Conservation (phyloP, 2,113 vertebrate species). For the Albula goreensis region DNA sequence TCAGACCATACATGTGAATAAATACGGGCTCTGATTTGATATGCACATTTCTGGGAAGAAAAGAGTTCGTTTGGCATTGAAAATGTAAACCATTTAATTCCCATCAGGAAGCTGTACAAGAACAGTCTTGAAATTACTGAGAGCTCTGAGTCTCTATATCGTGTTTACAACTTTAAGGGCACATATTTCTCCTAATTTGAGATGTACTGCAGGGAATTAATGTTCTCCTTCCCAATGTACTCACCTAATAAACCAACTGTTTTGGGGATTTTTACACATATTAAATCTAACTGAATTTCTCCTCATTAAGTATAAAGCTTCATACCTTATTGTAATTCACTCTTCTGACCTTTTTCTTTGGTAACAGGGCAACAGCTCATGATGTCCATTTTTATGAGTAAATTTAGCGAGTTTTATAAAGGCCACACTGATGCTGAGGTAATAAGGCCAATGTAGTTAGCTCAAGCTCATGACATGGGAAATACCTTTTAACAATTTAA, state of each 20-base stretch:
- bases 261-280: not conserved
- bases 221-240: conserved; percentile 9
- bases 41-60: not conserved
- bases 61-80: not conserved
- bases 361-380: not conserved
- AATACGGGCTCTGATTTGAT: not conserved
- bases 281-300: conserved; percentile 14
- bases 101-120: not conserved
- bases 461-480: not conserved
- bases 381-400: not conserved
- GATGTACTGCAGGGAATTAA: conserved; percentile 30
- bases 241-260: conserved; percentile 29
- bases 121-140: not conserved
- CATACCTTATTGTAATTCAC: not conserved
- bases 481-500: not conserved
- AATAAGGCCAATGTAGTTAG: not conserved
- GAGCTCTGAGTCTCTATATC: not conserved
- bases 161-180: not conserved
- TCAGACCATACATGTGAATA: not conserved
- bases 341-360: conserved; percentile 4
- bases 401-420: not conserved
- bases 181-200: conserved; percentile 29
- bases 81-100: not conserved
- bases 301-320: not conserved
- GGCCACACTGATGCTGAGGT: not conserved